Evolutionary conservation across 35 echinoderm and acorn worm species (phyloP).

Genomic region (Ptychodera flava): DNA sequence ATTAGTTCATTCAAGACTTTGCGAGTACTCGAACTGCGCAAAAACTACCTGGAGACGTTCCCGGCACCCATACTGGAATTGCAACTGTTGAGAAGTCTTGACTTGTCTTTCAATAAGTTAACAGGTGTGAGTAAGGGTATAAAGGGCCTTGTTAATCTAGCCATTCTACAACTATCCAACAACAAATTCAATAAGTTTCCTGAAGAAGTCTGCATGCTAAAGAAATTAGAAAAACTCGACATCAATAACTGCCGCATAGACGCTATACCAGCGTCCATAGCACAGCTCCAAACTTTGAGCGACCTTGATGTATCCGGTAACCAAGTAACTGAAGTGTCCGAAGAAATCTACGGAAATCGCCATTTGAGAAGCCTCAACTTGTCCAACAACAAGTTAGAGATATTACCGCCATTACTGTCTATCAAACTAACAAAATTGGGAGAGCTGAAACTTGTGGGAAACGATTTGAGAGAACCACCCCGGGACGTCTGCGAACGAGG

Average conservation of each 20-base stretch:
- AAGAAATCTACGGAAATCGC: not conserved
- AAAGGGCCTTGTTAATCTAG: not conserved
- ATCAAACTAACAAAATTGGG: not conserved
- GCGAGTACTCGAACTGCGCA: not conserved
- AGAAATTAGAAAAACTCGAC: not conserved
- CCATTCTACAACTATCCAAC: not conserved
- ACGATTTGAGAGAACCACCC: not conserved
- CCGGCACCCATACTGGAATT: not conserved
- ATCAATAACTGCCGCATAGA: not conserved
- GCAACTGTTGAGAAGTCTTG: not conserved
- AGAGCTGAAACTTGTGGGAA: not conserved
- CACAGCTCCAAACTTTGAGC: not conserved
- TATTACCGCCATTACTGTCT: not conserved
- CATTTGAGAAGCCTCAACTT: not conserved
- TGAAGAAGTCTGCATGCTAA: not conserved
- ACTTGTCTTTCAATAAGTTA: not conserved
- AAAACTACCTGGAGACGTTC: not conserved
- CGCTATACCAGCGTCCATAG: not conserved
- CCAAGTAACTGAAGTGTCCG: not conserved
- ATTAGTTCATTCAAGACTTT: not conserved
- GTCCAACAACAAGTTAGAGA: not conserved
- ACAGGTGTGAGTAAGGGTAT: not conserved
- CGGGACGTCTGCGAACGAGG: not conserved
- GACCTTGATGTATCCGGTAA: not conserved
- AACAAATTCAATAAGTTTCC: not conserved